phyloP scores from a whole-genome alignment of 2,888 invertebrate genomes.

The Pelosia muscerda region DNA sequence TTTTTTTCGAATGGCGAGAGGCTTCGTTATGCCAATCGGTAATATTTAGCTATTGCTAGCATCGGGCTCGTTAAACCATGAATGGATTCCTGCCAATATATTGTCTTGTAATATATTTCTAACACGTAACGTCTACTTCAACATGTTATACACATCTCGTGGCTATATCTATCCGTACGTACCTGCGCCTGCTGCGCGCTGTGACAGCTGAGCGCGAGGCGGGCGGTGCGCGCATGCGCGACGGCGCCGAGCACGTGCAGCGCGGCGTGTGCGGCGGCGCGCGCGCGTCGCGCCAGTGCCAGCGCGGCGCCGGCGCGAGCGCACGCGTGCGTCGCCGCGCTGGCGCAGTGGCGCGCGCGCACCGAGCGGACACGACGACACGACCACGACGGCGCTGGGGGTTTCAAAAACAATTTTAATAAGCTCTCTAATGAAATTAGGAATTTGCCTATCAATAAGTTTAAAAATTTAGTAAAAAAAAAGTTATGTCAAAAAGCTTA shows the following conservation, averaged over 20 bases:
- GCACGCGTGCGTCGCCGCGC: not conserved
- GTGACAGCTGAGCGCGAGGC: constrained; percentile 30
- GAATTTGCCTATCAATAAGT: no score
- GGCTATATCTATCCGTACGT: not conserved
- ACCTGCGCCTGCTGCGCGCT: constrained; percentile 61
- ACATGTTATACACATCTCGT: no score
- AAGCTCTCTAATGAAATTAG: no score
- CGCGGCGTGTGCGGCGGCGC: constrained; percentile 25
- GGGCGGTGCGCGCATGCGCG: constrained; percentile 41
- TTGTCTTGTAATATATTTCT: no score
- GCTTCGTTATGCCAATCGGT: no score
- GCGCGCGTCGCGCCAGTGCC: constrained; percentile 12
- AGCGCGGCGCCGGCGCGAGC: not conserved
- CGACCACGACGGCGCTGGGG: constrained; percentile 18
- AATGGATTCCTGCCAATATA: no score
- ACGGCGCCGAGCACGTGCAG: constrained; percentile 22
- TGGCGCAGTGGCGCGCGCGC: constrained; percentile 42
- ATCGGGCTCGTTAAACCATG: no score
- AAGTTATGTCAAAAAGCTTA: no score
- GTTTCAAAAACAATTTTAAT: not conserved
- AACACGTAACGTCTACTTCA: no score
- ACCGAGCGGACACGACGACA: constrained; percentile 47
- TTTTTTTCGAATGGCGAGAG: no score
- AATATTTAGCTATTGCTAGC: no score
- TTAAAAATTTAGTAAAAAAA: no score